Evolutionary conservation across 2,888 invertebrate genomes (phyloP).

Genomic region (Toxonevra muliebris): DNA sequence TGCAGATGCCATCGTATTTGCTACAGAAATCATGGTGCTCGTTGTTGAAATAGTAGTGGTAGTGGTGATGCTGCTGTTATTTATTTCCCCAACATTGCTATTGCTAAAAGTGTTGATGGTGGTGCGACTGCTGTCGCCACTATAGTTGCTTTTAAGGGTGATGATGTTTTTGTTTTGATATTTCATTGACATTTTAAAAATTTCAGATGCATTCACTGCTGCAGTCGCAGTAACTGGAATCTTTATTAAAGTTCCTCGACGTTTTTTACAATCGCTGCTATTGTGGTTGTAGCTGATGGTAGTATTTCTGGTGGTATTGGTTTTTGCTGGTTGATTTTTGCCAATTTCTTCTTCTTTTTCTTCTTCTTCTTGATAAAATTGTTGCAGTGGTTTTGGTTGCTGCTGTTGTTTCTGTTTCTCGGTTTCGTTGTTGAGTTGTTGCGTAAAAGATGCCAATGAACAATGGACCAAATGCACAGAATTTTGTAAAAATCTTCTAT

Average conservation of each 20-base stretch:
- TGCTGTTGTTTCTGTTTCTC: constrained; percentile 4
- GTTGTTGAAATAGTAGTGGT: not conserved
- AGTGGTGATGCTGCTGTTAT: constrained; percentile 8
- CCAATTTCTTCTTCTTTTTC: not conserved
- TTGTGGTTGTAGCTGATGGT: constrained; percentile 1
- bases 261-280: not conserved
- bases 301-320: constrained; percentile 5
- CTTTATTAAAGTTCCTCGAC: not conserved
- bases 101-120: not conserved
- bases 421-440: not conserved
- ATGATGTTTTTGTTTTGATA: too few species aligned
- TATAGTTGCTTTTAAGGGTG: too few species aligned
- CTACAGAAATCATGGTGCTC: constrained; percentile 20
- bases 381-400: not conserved
- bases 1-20: constrained; percentile 29
- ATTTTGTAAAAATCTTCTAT: too few species aligned
- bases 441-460: not conserved
- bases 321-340: not conserved
- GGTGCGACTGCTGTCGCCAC: not conserved
- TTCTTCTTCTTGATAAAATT: not conserved
- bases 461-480: too few species aligned
- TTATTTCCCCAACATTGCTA: not conserved
- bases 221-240: too few species aligned
- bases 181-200: too few species aligned
- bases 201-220: too few species aligned